phyloP scores from a whole-genome alignment of 2,888 invertebrate genomes.

The Drosophila longiperda region DNA sequence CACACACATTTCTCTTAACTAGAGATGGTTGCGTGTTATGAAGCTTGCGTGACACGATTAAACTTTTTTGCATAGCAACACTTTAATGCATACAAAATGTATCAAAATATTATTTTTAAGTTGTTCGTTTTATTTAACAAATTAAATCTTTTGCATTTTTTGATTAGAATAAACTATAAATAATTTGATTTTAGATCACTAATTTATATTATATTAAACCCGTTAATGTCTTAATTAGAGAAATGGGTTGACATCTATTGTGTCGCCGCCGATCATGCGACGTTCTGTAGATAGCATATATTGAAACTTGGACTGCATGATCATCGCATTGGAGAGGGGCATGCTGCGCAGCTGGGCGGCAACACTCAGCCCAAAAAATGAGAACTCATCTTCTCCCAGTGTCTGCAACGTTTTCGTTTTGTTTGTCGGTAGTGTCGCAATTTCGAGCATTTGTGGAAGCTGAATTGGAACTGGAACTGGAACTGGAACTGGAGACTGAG shows the following conservation, averaged over 20 bases:
- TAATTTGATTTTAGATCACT: constrained; percentile 4
- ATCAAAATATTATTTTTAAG: background rate
- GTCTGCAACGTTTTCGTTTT: constrained; percentile 2
- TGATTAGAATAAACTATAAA: background rate
- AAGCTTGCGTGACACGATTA: constrained; percentile 23
- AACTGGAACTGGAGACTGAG: background rate
- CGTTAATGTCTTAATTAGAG: background rate
- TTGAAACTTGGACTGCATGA: constrained; percentile 70
- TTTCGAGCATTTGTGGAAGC: background rate
- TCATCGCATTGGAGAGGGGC: constrained; percentile 65
- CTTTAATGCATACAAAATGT: background rate
- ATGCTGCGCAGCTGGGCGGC: constrained; percentile 65
- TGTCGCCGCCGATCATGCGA: constrained; percentile 55
- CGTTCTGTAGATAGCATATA: constrained; percentile 61
- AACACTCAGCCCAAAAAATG: constrained; percentile 67
- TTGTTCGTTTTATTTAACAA: background rate
- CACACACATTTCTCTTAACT: background rate
- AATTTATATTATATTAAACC: background rate
- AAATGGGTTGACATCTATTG: constrained; percentile 23
- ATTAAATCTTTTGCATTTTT: background rate
- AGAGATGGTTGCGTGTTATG: constrained; percentile 8
- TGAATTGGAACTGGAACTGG: background rate
- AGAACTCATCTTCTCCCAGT: constrained; percentile 62
- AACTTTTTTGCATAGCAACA: background rate
- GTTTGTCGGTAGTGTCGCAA: background rate